Percentiles rank a stretch among this genome's conserved stretches.
phyloP scores from a whole-genome alignment of 2,113 vertebrate genomes.

The Tetraodon nigroviridis region DNA sequence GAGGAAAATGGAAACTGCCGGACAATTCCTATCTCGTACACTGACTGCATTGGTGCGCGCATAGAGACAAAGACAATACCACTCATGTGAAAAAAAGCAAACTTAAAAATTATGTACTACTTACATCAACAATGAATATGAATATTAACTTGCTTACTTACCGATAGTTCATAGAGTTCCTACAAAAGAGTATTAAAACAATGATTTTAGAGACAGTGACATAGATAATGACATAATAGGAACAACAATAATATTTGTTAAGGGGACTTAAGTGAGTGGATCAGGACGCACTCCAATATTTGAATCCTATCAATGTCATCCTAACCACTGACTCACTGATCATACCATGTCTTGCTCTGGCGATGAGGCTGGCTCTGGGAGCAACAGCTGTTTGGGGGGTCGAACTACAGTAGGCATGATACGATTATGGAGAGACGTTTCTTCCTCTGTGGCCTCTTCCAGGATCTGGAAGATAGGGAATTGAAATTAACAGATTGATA shows the following conservation, averaged over 20 bases:
- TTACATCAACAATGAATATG: background rate
- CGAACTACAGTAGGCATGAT: conserved; percentile 97
- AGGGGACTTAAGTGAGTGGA: no score
- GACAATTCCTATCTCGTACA: conserved; percentile 93
- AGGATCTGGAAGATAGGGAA: conserved; percentile 76
- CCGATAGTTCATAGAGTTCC: conserved; percentile 91
- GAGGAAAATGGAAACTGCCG: conserved; percentile 98
- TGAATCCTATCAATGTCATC: background rate
- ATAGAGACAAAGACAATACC: background rate
- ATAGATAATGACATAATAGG: no score
- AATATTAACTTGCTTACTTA: conserved; percentile 68
- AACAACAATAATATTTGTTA: background rate
- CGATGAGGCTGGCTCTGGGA: conserved; percentile 71
- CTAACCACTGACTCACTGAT: conserved; percentile 1
- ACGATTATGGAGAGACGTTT: conserved; percentile 91
- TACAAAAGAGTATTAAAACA: conserved; percentile 53
- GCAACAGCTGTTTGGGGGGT: conserved; percentile 87
- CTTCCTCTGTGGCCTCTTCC: conserved; percentile 95
- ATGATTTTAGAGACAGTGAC: background rate
- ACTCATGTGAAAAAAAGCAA: background rate
- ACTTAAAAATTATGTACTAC: background rate
- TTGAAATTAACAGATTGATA: background rate
- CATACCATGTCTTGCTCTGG: conserved; percentile 86
- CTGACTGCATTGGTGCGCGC: conserved; percentile 67
- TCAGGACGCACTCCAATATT: no score